Evolutionary conservation across 35 echinoderm and acorn worm genomes (phyloP), one percentile per base, ranked within the genome.

Genomic region (Ophiothrix spiculata): DNA sequence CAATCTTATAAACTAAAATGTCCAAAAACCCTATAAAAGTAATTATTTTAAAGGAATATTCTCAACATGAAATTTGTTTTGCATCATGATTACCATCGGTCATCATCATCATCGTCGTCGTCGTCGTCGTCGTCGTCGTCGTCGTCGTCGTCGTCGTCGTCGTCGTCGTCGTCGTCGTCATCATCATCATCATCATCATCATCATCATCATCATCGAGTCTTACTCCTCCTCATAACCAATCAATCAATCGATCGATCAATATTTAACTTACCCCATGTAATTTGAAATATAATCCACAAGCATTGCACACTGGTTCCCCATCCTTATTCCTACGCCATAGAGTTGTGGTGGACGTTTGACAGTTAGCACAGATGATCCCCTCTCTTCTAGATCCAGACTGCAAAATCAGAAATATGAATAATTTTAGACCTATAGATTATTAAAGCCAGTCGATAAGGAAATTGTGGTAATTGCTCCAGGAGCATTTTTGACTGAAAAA

Each of bases 241-340:
- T 34, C 32, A 33, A 31, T 1, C 0, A 77, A 31, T 35, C 75
- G 0, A 77, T 49, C 36, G 10, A 6, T 41, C 79, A 40, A 17
- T 36, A 73, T 33, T 42, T 64, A 42, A 93, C 95, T 91, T 86
- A 93, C 95, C 56, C 88, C 82, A 64, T 97, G 95, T 83, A 97
- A 83, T 80, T 97, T 97, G 80, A 85, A 97, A 74, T 97, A 97
- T 16, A 97, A 86, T 32, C 95, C 95, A 74, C 95, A 97, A 28
- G 95, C 95, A 46, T 97, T 97, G 82, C 95, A 97, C 17, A 97
- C 95, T 33, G 95, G 95, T 89, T 97, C 95, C 19, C 95, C 95
- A 12, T 97, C 95, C 41, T 97, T 97, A 82, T 97, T 97, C 31
- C 95, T 84, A 46, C 95, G 91, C 95, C 95, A 97, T 31, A 97